phyloP scores from a whole-genome alignment of 2,888 invertebrate genomes.

The Tipula confusa region DNA sequence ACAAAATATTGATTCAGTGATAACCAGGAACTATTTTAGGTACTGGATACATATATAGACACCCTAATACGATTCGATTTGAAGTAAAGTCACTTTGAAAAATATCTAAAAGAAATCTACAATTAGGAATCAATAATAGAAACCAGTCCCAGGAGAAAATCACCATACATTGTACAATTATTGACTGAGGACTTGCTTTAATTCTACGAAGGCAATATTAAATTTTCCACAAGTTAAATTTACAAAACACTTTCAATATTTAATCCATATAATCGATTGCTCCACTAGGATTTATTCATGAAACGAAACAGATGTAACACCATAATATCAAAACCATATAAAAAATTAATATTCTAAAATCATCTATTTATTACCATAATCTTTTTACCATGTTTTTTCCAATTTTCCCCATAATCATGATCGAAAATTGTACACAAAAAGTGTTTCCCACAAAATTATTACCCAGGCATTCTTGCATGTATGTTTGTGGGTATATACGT shows the following conservation, averaged over 20 bases:
- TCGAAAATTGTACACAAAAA: background rate
- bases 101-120: no score
- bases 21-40: no score
- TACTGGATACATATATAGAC: no score
- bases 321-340: background rate
- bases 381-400: background rate
- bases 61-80: no score
- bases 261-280: background rate
- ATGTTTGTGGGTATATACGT: background rate
- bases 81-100: no score
- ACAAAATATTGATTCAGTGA: no score
- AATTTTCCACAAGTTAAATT: background rate
- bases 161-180: no score
- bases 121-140: no score
- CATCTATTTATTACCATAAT: conserved; percentile 9
- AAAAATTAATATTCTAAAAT: background rate
- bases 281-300: background rate
- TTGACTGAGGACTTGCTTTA: no score
- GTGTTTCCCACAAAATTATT: background rate
- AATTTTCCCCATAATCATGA: background rate
- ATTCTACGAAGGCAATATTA: no score
- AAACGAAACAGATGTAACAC: background rate
- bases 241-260: background rate
- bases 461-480: background rate
- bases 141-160: no score